Conservation (phyloP, 2,888 invertebrate genomes). For the Mimas tiliae region DNA sequence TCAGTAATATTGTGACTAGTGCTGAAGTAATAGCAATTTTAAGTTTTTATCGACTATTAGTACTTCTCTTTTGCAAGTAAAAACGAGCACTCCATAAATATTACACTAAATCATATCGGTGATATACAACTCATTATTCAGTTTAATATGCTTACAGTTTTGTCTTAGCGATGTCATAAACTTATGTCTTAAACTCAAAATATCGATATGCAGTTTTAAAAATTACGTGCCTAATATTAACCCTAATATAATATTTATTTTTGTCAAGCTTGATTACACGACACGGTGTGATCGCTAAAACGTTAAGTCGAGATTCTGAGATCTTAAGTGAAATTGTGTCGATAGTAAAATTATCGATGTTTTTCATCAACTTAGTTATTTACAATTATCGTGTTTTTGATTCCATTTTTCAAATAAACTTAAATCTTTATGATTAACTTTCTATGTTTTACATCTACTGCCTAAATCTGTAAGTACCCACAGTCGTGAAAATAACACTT, state of each 20-base stretch:
- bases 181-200: constrained; percentile 33
- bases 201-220: constrained; percentile 59
- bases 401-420: no score
- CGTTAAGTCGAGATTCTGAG: constrained; percentile 2
- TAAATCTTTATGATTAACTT: no score
- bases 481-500: neutral
- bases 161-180: constrained; percentile 26
- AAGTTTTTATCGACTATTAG: neutral
- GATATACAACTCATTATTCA: neutral
- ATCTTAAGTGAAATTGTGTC: neutral
- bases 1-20: no score
- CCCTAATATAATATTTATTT: constrained; percentile 45
- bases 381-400: neutral
- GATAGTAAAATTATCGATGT: neutral
- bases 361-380: neutral
- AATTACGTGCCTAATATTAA: constrained; percentile 29
- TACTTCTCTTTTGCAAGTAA: neutral
- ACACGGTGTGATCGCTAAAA: constrained; percentile 37
- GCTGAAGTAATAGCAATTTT: neutral
- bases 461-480: neutral
- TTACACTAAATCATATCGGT: constrained; percentile 13
- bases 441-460: no score
- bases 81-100: constrained; percentile 2
- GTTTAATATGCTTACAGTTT: constrained; percentile 27
- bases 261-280: constrained; percentile 47